Conservation (phyloP, 2,797 vertebrate species). For the Myiotriccus ornatus region DNA sequence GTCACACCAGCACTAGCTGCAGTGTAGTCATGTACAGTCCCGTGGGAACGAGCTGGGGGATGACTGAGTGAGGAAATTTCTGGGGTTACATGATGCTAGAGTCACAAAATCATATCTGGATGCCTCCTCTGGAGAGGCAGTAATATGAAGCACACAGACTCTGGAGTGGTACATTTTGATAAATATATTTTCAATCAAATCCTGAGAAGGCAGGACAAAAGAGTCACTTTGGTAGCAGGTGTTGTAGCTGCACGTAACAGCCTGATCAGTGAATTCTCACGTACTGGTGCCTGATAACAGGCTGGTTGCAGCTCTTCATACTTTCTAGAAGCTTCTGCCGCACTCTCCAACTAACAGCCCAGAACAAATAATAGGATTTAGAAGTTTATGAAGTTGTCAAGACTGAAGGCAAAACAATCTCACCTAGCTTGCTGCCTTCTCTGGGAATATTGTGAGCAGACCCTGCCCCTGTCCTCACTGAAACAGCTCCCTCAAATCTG, state of each 20-base stretch:
- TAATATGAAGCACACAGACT: not conserved
- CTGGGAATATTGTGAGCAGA: not conserved
- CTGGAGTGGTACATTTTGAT: not conserved
- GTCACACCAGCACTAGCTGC: not conserved
- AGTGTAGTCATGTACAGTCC: accelerated
- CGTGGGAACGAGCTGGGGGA: not conserved
- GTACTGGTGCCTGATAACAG: not conserved
- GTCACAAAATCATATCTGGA: not conserved
- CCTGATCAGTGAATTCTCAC: not conserved
- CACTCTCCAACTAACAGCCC: not conserved
- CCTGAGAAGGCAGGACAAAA: not conserved
- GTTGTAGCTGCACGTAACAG: accelerated
- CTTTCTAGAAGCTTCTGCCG: not conserved
- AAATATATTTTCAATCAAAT: not conserved
- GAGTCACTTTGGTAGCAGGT: not conserved
- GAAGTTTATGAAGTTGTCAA: not conserved
- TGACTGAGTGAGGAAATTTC: not conserved
- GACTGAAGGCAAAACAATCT: not conserved
- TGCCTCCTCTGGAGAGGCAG: not conserved
- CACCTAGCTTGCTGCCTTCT: not conserved
- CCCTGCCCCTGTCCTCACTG: not conserved
- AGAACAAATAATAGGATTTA: not conserved
- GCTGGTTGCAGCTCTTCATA: not conserved
- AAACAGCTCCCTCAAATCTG: not conserved
- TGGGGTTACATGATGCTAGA: accelerated